A percentile compares a stretch with the other conserved stretches of the same genome.
These are phyloP conservation scores for Holothuria leucospilota DNA, from an alignment of 53 echinoderm and acorn worm species.

Conservation along the genomic window DNA sequence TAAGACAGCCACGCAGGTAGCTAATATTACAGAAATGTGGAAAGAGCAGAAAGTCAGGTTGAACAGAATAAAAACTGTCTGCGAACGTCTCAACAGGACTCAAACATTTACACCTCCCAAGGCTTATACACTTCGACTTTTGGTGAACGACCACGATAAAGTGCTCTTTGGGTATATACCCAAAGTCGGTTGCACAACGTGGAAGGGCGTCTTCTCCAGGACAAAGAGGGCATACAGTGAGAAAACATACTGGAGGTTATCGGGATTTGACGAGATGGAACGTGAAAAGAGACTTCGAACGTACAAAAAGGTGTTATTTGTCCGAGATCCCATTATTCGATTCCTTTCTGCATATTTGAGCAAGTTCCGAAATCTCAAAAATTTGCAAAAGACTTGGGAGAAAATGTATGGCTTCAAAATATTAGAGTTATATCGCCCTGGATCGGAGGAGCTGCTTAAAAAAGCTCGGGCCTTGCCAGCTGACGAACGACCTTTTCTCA, in stretches of 20 bases:
- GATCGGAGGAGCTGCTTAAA: background rate
- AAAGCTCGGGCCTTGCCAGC: background rate
- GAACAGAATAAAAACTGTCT: background rate
- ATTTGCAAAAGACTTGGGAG: conserved; percentile 74
- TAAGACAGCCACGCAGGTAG: background rate
- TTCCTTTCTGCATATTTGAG: conserved; percentile 75
- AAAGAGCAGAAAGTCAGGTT: background rate
- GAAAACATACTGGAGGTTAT: background rate
- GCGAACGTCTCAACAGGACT: conserved; percentile 6
- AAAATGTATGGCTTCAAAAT: conserved; percentile 56
- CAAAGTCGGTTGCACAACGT: conserved; percentile 77
- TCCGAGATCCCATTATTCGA: conserved; percentile 79
- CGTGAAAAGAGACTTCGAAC: conserved; percentile 26
- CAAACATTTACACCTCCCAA: background rate
- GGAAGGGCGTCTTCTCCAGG: conserved; percentile 58
- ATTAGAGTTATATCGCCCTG: conserved; percentile 59
- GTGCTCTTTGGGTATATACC: conserved; percentile 82
- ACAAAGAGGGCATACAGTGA: background rate
- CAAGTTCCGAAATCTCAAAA: conserved; percentile 56
- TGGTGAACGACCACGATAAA: conserved; percentile 74
- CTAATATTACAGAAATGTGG: background rate
- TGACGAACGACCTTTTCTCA: background rate
- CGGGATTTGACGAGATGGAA: conserved; percentile 20
- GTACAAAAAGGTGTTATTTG: conserved; percentile 82
- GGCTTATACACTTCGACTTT: background rate